These are phyloP conservation scores for Lordiphosa clarofinis DNA, from an alignment of 1,140 invertebrate species.

Conservation along the genomic window DNA sequence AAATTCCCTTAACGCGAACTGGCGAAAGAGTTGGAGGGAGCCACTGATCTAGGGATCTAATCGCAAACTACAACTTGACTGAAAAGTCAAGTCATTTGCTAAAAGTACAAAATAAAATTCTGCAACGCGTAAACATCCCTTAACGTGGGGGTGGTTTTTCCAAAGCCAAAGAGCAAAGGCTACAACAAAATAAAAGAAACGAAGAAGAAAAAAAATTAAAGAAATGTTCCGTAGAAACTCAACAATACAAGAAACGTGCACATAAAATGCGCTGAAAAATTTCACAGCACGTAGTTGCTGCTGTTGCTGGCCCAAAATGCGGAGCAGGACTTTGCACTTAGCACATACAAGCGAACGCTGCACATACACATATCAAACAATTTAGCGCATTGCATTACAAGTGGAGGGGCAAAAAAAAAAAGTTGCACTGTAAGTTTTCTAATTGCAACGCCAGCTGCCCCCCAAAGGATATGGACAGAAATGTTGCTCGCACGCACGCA, in stretches of 20 bases:
- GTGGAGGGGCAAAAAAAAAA: conserved; percentile 27
- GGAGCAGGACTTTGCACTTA: conserved; percentile 72
- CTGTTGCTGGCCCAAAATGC: conserved; percentile 20
- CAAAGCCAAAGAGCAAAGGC: conserved; percentile 24
- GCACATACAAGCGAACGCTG: conserved; percentile 24
- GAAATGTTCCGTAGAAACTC: conserved; percentile 58
- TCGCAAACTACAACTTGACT: conserved; percentile 27
- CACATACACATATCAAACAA: conserved; percentile 49
- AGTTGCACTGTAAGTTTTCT: conserved; percentile 66
- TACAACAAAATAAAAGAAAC: conserved; percentile 26
- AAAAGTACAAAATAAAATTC: conserved; percentile 57
- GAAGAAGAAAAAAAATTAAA: conserved; percentile 54
- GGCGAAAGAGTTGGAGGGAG: conserved; percentile 49
- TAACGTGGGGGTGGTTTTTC: conserved; percentile 64
- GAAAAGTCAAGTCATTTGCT: conserved; percentile 73
- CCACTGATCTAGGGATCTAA: conserved; percentile 3
- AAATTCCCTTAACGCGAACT: conserved; percentile 42
- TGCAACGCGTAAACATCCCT: conserved; percentile 68
- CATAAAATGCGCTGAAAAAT: conserved; percentile 69
- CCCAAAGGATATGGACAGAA: conserved; percentile 34
- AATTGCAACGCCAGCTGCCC: conserved; percentile 52
- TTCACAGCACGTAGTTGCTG: conserved; percentile 61
- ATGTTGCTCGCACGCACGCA: conserved; percentile 49
- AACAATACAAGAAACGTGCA: conserved; percentile 47
- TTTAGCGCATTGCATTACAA: conserved; percentile 70